These are phyloP conservation scores for Alexandromys fortis DNA, from an alignment of 2,113 vertebrate genomes.

Conservation along the genomic window DNA sequence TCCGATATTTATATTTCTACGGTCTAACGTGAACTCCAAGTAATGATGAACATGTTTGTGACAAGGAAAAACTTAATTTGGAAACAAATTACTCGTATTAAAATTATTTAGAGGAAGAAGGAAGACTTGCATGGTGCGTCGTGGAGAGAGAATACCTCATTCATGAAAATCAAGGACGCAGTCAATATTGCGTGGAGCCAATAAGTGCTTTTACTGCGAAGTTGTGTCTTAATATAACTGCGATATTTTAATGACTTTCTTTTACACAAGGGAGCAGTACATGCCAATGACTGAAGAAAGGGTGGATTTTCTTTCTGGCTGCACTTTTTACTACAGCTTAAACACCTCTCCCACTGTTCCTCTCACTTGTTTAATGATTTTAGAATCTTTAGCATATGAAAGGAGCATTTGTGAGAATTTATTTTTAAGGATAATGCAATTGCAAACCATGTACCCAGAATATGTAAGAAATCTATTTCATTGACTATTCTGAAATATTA, in stretches of 20 bases:
- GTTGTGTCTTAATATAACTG: slow-evolving; percentile 29
- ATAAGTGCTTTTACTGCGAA: background rate
- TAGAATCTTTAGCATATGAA: background rate
- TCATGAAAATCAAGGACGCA: slow-evolving; percentile 50
- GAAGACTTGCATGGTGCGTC: slow-evolving; percentile 9
- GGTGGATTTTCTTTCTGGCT: background rate
- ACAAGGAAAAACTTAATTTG: slow-evolving; percentile 33
- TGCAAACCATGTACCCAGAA: background rate
- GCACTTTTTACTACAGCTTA: background rate
- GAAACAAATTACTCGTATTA: background rate
- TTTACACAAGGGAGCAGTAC: background rate
- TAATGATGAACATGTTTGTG: background rate
- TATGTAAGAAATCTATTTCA: background rate
- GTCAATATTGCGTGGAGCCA: background rate
- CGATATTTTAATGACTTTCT: slow-evolving; percentile 18
- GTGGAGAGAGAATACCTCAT: background rate
- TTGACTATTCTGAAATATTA: background rate
- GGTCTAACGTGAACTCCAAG: background rate
- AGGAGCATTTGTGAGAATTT: background rate
- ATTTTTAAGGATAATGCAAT: background rate
- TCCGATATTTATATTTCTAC: too few relatives aligned
- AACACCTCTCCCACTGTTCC: background rate
- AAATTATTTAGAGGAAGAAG: slow-evolving; percentile 38
- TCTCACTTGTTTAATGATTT: background rate
- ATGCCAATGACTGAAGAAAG: background rate